Conservation (phyloP, 1,140 invertebrate genomes). For the Drosophila ambigua region DNA sequence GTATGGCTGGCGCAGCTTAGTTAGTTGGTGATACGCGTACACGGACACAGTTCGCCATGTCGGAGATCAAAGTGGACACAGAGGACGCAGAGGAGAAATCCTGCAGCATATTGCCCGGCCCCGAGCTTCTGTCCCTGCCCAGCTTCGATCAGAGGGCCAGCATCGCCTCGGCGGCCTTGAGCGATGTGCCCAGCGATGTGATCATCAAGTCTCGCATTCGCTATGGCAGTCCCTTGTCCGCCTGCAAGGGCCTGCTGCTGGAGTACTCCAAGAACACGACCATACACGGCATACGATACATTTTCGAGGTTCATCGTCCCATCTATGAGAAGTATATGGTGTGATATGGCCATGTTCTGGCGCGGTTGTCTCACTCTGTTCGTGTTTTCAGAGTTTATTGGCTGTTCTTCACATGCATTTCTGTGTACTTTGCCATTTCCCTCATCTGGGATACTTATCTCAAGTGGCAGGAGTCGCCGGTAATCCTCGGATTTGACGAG, state of each 20-base stretch:
- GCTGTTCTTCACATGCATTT: slow-evolving; percentile 74
- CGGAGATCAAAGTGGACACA: slow-evolving; percentile 25
- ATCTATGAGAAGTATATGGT: slow-evolving; percentile 78
- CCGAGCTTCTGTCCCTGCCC: slow-evolving; percentile 55
- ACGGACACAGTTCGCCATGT: slow-evolving; percentile 42
- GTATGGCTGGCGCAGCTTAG: slow-evolving; percentile 21
- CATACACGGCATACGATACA: slow-evolving; percentile 83
- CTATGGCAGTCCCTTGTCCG: slow-evolving; percentile 70
- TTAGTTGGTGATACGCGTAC: slow-evolving; percentile 8
- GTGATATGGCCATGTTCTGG: too few relatives aligned
- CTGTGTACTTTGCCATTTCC: slow-evolving; percentile 75
- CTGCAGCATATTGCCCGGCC: slow-evolving; percentile 49
- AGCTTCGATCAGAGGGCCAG: slow-evolving; percentile 53
- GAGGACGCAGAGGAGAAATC: slow-evolving; percentile 46
- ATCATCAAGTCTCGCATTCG: slow-evolving; percentile 77
- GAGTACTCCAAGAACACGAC: slow-evolving; percentile 83
- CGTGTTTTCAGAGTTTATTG: slow-evolving; percentile 66
- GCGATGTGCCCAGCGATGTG: slow-evolving; percentile 76
- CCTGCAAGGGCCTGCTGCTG: slow-evolving; percentile 77
- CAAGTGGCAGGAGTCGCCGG: slow-evolving; percentile 87
- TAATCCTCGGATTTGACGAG: slow-evolving; percentile 87
- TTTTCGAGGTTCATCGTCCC: slow-evolving; percentile 81
- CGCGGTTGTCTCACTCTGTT: neutral
- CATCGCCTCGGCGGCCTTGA: slow-evolving; percentile 70
- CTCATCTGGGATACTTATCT: slow-evolving; percentile 86